Percentiles rank a stretch among this genome's conserved stretches.
These are phyloP conservation scores for Reticulitermes lucifugus DNA, from an alignment of 2,888 invertebrate species.

Conservation along the genomic window DNA sequence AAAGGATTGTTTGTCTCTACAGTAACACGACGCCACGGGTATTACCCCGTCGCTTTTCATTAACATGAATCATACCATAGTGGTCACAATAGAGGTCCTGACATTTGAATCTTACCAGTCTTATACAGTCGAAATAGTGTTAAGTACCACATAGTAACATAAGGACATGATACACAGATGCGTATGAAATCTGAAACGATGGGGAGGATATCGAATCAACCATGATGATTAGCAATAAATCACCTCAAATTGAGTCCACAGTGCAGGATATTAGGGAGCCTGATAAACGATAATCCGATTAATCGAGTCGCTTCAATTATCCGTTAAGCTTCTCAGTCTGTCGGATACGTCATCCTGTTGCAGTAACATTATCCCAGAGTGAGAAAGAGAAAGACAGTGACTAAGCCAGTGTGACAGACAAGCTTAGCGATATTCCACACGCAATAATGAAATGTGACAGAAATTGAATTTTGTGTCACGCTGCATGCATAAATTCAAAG, in stretches of 20 bases:
- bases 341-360: constrained; percentile 14
- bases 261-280: constrained; percentile 49
- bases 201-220: constrained; percentile 14
- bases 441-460: constrained; percentile 50
- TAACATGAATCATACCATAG: background rate
- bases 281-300: constrained; percentile 53
- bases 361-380: constrained; percentile 45
- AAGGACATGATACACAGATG: constrained; percentile 7
- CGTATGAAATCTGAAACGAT: background rate
- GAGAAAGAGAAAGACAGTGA: constrained; percentile 29
- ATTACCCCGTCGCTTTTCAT: constrained; percentile 3
- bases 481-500: constrained; percentile 24
- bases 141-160: constrained; percentile 6
- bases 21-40: background rate
- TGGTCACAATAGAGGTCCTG: background rate
- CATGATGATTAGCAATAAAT: constrained; percentile 53
- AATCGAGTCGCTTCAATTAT: constrained; percentile 50
- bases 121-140: constrained; percentile 7
- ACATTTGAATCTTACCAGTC: constrained; percentile 11
- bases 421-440: constrained; percentile 37
- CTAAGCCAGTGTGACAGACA: background rate
- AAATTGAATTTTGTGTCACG: constrained; percentile 51
- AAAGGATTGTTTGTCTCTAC: background rate
- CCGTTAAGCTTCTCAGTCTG: constrained; percentile 42
- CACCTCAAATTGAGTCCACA: constrained; percentile 52